Evolutionary conservation across 2,888 invertebrate genomes (phyloP), one percentile per base, ranked within the genome.

Genomic region (Scaptodrosophila latifasciaeformis): DNA sequence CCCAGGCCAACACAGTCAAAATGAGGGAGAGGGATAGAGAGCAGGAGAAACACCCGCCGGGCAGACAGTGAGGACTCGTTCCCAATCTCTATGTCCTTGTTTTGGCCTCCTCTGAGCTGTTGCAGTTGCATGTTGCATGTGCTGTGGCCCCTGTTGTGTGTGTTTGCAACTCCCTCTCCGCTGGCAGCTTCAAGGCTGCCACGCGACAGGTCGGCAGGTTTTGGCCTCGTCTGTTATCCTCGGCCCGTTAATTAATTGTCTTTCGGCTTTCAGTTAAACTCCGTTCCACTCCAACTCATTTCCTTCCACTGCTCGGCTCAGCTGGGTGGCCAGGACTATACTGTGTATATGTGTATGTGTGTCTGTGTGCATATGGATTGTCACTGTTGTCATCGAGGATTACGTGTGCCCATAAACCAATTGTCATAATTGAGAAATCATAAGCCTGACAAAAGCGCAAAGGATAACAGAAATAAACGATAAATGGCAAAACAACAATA

Each of bases 371-470:
- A n/a, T n/a, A n/a, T n/a, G n/a, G n/a, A n/a, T n/a, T n/a, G n/a
- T n/a, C n/a, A n/a, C n/a, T n/a, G n/a, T n/a, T 34, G 34, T 34
- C 34, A 15, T 34, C 7, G 34, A 12, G 34, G 34, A 34, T 34
- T 34, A 59, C 30, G 24, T 31, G 18, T 17, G 21, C 31, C 17
- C 18, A 30, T 34, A 18, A 17, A n/a, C 30, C 65, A 49, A 77
- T 76, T 76, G 81, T 71, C 74, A 77, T 78, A 74, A 81, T 78
- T 69, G 69, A 66, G 60, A 81, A 79, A 78, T 78, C 69, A 78
- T 70, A 56, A 54, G 63, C 62, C 34, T 44, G 29, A 46, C 19
- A 31, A 40, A 15, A 12, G 31, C n/a, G 12, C 10, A 39, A 13
- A 35, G 54, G 65, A 60, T 47, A 40, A 51, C 52, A 51, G 42